Base-by-base conservation (phyloP, 2,888 invertebrate genomes). In the Cephus sareptanus region DNA sequence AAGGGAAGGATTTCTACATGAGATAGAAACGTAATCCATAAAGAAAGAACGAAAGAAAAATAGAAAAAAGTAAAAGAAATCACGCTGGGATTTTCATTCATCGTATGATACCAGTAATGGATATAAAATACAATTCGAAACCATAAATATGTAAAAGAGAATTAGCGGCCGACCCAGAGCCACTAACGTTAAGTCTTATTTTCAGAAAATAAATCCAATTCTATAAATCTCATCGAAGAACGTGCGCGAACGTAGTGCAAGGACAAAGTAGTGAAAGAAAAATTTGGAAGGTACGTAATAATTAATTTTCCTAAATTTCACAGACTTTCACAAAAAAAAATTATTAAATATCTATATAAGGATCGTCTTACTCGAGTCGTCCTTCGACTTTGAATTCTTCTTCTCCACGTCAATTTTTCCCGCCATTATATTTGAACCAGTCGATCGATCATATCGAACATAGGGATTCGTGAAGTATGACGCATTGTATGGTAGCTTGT, bases 361-460 rank as follows among this genome's bases (percentile, higher is more conserved):
- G 56, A 56, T 56, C 23, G 56, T 56, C 56, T 56, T 56, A 56
- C 56, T 23, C 6, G 56, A 23, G 23, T 56, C 56, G 6, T 56
- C 9, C 56, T 23, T 56, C 56, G 23, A 56, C 1, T 56, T 56
- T 23, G 56, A 56, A 56, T 56, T 56, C 56, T 56, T 56, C 56
- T 56, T 23, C 9, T 56, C 9, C 56, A 2, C 23, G 23, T 56
- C 56, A 56, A 56, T 9, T 56, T 56, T 23, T 56, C 56, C 23
- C 56, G 56, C 56, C 56, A 23, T 56, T 56, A 56, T 56, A 56
- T 56, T 23, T 23, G 56, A 56, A 56, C 23, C 87, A 81, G 92
- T 92, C 77, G 92, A 83, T 88, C 94, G 93, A 85, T 93, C 93
- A 76, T 92, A 91, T 76, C 90, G 92, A 77, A 93, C 93, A 77